These are phyloP conservation scores for Xiphydria camelus DNA, from an alignment of 2,888 invertebrate genomes.

Conservation along the genomic window DNA sequence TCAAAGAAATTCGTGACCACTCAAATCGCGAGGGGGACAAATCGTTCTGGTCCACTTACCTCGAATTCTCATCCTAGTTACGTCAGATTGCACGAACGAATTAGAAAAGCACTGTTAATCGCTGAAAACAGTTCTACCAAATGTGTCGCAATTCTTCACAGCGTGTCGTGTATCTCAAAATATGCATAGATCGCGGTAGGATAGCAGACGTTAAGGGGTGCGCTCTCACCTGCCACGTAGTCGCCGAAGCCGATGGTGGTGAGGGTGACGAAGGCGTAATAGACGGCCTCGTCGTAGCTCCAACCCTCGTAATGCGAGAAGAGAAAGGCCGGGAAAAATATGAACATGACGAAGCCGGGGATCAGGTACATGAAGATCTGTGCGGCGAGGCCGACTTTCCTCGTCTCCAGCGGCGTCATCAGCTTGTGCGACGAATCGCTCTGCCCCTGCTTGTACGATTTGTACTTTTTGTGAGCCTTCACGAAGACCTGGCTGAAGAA, in stretches of 20 bases:
- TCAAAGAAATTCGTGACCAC: no score
- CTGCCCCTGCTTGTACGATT: slow-evolving; percentile 70
- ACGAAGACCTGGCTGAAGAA: slow-evolving; percentile 75
- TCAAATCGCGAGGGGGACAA: slow-evolving; percentile 19
- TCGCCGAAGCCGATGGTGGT: slow-evolving; percentile 95
- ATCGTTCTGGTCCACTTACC: slow-evolving; percentile 56
- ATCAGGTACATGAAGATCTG: slow-evolving; percentile 83
- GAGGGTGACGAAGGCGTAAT: slow-evolving; percentile 85
- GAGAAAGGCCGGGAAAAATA: slow-evolving; percentile 82
- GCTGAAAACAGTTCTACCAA: no score
- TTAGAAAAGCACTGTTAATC: no score
- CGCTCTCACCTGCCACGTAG: slow-evolving; percentile 81
- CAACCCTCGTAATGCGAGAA: slow-evolving; percentile 85
- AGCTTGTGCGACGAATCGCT: slow-evolving; percentile 40
- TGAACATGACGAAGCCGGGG: slow-evolving; percentile 87
- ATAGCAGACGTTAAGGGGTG: no score
- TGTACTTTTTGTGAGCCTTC: slow-evolving; percentile 79
- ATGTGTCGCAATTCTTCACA: no score
- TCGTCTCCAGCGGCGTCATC: slow-evolving; percentile 48
- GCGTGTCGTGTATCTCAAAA: no score
- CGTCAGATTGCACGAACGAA: no score
- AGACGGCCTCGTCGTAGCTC: slow-evolving; percentile 82
- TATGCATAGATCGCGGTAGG: no score
- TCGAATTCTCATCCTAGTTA: slow-evolving; percentile 42
- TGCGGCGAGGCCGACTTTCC: slow-evolving; percentile 73